Base-by-base conservation (phyloP, 2,797 vertebrate genomes). In the Onychomys torridus region DNA sequence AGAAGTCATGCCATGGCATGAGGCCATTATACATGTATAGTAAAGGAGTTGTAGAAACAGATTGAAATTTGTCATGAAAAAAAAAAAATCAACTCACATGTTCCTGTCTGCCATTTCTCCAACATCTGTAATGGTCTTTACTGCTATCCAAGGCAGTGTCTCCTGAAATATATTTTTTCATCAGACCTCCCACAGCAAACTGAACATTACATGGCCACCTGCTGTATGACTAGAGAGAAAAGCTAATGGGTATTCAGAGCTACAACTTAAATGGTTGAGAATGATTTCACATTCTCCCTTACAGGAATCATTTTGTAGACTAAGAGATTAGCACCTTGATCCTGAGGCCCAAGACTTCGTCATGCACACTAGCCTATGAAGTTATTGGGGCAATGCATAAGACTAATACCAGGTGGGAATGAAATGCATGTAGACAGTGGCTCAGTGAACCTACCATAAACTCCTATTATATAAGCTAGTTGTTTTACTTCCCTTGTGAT, bases 391-490 rank as follows among this genome's bases (percentile, higher is more conserved):
- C 21, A 76, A 65, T 57, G 19, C 92, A 86, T 46, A 52, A 46
- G 40, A 95, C 40, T 93, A 71, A 87, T 84, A 89, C 86, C 23
- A 94, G 17, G 29, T 83, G 57, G 57, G 34, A 57, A 49, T 92
- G 63, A 52, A 93, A 59, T 9, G 49, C 55, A 88, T 9, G 4
- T 29, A 94, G 76, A 85, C 37, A 61, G 89, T 90, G 7, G 4
- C 25, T 87, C 12, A 73, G 11, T 55, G 19, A 93, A 7, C 2
- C 29, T 83, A 63, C 7, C 73, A 34, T 76, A 40, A 63, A 19
- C 95, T 97, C 19, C 57, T 96, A 61, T 34, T n/a, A 75, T 59
- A 17, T 91, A 34, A 82, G 9, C 77, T 95, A 92, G 4, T 21
- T 43, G 12, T 63, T 73, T 87, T 89, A 43, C 43, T 57, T 29